Evolutionary conservation across 2,797 vertebrate genomes (phyloP).

Genomic region (Pterois miles): DNA sequence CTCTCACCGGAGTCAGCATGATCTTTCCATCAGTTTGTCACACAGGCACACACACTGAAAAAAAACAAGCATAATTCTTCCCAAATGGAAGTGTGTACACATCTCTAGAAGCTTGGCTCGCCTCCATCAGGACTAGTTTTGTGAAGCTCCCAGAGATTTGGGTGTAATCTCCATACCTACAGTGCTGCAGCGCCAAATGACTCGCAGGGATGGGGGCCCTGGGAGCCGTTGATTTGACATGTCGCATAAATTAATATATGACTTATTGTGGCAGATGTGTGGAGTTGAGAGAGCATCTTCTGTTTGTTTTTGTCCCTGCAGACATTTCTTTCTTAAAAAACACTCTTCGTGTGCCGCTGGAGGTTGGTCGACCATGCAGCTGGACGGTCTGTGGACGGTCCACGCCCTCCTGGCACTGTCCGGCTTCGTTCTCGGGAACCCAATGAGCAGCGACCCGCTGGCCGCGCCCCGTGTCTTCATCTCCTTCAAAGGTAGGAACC

Average conservation of each 20-base stretch:
- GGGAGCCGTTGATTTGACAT: conserved; percentile 43
- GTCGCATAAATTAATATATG: conserved; percentile 45
- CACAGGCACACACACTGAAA: conserved; percentile 17
- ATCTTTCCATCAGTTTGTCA: conserved; percentile 43
- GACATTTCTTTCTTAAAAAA: conserved; percentile 32
- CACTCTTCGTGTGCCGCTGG: conserved; percentile 43
- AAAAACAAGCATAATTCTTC: conserved; percentile 54
- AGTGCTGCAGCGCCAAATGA: conserved; percentile 27
- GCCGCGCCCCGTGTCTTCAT: conserved; percentile 85
- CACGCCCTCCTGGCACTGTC: conserved; percentile 76
- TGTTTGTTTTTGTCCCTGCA: conserved; percentile 59
- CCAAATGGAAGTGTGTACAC: conserved; percentile 57
- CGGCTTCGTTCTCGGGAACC: conserved; percentile 63
- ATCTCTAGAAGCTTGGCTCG: conserved; percentile 46
- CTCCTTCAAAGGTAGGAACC: conserved; percentile 84
- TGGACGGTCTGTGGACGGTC: conserved; percentile 73
- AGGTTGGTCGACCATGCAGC: conserved; percentile 76
- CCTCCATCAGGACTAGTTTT: conserved; percentile 40
- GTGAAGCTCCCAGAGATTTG: conserved; percentile 51
- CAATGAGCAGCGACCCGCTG: conserved; percentile 69
- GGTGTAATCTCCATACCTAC: conserved; percentile 49
- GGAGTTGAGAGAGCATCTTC: conserved; percentile 17
- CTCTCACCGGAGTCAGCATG: conserved; percentile 4
- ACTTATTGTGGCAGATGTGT: not conserved
- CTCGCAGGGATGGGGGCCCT: conserved; percentile 30